Evolutionary conservation across 1,140 invertebrate species (phyloP).

Genomic region (Eulimnadia texana): DNA sequence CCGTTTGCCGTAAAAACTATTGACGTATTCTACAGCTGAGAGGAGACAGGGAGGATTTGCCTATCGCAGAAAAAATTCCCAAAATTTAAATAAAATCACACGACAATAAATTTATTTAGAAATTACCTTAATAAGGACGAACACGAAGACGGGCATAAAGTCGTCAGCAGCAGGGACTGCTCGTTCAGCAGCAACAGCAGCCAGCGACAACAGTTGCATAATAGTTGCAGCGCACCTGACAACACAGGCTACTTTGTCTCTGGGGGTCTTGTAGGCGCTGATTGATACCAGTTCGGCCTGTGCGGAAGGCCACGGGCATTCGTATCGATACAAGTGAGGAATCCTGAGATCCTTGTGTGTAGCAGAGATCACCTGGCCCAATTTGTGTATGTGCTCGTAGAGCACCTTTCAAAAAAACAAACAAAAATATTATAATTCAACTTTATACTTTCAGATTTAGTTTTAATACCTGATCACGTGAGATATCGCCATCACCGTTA

Average conservation of each 20-base stretch:
- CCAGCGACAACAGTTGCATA: constrained; percentile 77
- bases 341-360: constrained; percentile 68
- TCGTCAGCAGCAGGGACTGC: constrained; percentile 90
- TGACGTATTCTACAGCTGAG: constrained; percentile 94
- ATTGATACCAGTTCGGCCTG: constrained; percentile 84
- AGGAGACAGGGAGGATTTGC: constrained; percentile 85
- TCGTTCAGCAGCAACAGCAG: constrained; percentile 52
- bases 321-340: constrained; percentile 63
- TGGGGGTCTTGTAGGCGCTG: constrained; percentile 83
- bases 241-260: constrained; percentile 83
- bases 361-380: constrained; percentile 63
- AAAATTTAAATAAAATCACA: too few species aligned
- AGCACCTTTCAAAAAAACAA: constrained; percentile 45
- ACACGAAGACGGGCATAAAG: constrained; percentile 90
- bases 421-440: constrained; percentile 4
- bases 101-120: too few species aligned
- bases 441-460: neutral
- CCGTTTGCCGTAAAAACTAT: constrained; percentile 71
- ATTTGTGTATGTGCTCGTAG: constrained; percentile 72
- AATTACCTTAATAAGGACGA: constrained; percentile 79
- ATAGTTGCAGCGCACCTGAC: constrained; percentile 72
- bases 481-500: constrained; percentile 88
- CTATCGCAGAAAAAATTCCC: constrained; percentile 32
- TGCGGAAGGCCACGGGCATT: constrained; percentile 94
- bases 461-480: constrained; percentile 64